These are phyloP conservation scores for Gerris buenoi DNA, from an alignment of 1,140 invertebrate genomes.

Conservation along the genomic window DNA sequence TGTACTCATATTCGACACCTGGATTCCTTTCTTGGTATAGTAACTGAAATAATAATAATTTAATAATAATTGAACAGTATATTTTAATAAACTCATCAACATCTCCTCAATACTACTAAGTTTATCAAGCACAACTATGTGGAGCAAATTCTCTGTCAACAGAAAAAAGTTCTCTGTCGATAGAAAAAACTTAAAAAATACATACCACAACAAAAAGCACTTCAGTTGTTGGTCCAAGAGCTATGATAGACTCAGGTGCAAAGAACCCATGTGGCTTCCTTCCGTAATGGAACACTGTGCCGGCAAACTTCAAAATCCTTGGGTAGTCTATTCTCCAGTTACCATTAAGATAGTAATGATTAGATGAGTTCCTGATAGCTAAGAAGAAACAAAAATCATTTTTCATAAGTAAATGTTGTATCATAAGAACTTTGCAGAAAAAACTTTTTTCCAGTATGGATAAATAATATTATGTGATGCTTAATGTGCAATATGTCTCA, in stretches of 20 bases:
- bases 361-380: conserved; percentile 69
- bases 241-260: conserved; percentile 64
- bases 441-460: too few species aligned
- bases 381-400: conserved; percentile 18
- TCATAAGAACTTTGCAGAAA: too few species aligned
- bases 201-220: conserved; percentile 70
- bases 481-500: too few species aligned
- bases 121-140: background rate
- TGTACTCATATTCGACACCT: conserved; percentile 82
- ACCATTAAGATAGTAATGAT: conserved; percentile 81
- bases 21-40: conserved; percentile 71
- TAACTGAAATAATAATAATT: background rate
- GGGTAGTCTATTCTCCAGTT: conserved; percentile 87
- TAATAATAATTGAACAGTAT: too few species aligned
- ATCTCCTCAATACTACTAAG: background rate
- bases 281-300: conserved; percentile 74
- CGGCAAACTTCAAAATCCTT: conserved; percentile 57
- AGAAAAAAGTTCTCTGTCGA: too few species aligned
- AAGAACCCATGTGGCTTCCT: conserved; percentile 60
- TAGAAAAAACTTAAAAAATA: too few species aligned
- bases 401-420: conserved; percentile 5
- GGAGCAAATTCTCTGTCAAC: too few species aligned
- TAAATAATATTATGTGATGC: too few species aligned
- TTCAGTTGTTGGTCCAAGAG: conserved; percentile 74
- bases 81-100: too few species aligned